Percentiles rank a stretch among this genome's conserved stretches.
Conservation (phyloP, 2,113 vertebrate genomes). For the Ochotona curzoniae region DNA sequence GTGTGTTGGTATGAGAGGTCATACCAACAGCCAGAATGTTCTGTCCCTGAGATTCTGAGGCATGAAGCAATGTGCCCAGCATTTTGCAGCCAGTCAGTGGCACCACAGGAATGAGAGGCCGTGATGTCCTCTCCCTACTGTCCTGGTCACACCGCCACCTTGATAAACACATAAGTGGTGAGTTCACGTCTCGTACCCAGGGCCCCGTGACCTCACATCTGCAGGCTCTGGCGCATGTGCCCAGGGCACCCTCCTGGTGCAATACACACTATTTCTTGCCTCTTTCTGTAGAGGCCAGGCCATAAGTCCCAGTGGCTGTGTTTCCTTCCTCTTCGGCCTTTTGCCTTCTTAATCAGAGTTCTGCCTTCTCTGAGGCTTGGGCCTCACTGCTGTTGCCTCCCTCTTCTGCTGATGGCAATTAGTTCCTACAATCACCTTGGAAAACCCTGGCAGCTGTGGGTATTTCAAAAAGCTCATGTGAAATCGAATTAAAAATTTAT, state of each 20-base stretch:
- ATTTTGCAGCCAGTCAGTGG: not conserved
- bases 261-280: not conserved
- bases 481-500: no score
- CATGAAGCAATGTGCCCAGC: not conserved
- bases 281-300: not conserved
- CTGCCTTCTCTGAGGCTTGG: no score
- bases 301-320: not conserved
- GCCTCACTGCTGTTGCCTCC: no score
- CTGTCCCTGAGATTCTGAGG: not conserved
- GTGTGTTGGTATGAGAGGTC: not conserved
- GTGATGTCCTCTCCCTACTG: not conserved
- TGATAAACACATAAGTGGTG: conserved; percentile 9
- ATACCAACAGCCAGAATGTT: not conserved
- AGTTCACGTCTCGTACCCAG: conserved; percentile 59
- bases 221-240: not conserved
- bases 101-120: not conserved
- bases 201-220: conserved; percentile 63
- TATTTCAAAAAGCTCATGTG: no score
- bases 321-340: no score
- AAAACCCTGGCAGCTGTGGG: not conserved
- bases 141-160: not conserved
- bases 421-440: not conserved
- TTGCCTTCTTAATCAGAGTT: no score
- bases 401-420: not conserved
- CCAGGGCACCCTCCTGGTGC: not conserved